Conservation (phyloP, 2,113 vertebrate genomes). For the Phalacrocorax pelagicus region DNA sequence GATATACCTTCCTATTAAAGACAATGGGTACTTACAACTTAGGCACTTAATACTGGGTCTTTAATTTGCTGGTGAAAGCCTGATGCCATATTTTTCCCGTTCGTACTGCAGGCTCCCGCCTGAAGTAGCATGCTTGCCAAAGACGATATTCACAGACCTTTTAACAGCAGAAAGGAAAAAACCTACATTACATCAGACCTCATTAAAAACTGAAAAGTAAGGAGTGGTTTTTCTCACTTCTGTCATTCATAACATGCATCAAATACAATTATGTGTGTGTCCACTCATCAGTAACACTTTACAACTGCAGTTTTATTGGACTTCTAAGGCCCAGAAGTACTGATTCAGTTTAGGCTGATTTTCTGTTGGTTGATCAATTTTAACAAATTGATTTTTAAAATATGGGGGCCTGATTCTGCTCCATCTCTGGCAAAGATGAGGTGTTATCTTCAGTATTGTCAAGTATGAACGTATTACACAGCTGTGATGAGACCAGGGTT, state of each 20-base stretch:
- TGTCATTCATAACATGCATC: background rate
- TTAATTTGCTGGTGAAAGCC: background rate
- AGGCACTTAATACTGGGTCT: background rate
- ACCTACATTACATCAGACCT: constrained; percentile 27
- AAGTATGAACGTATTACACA: background rate
- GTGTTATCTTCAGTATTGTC: background rate
- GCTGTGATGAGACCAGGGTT: background rate
- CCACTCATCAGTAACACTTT: background rate
- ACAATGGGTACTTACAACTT: background rate
- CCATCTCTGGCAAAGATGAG: background rate
- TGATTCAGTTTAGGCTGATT: background rate
- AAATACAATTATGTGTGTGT: background rate
- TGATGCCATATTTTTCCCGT: background rate
- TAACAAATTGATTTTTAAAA: constrained; percentile 19
- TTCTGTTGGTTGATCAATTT: background rate
- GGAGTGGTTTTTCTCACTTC: constrained; percentile 45
- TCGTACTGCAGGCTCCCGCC: background rate
- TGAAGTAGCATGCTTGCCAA: background rate
- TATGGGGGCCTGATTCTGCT: background rate
- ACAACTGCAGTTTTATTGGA: background rate
- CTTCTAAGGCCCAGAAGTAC: background rate
- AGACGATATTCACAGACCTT: constrained; percentile 39
- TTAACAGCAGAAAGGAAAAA: constrained; percentile 1
- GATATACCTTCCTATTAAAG: background rate
- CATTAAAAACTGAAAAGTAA: constrained; percentile 52